phyloP scores from a whole-genome alignment of 2,113 vertebrate species.

The Antechinus stuartii region DNA sequence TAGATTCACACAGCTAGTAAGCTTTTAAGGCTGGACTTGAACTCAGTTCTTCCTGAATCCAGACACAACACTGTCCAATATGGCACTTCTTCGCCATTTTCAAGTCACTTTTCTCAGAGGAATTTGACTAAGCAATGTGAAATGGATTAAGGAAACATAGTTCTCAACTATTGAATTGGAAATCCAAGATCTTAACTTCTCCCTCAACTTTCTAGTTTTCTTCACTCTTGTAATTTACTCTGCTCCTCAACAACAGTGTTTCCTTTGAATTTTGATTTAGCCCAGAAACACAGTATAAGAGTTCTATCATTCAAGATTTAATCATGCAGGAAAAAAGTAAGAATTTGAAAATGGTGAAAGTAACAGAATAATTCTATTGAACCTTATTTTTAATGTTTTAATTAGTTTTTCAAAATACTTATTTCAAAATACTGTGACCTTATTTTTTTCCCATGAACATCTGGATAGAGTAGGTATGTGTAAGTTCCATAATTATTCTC shows the following conservation, averaged over 20 bases:
- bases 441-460: constrained; percentile 54
- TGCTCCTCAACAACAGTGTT: not conserved
- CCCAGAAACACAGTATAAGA: constrained; percentile 7
- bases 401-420: not conserved
- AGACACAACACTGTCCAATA: not conserved
- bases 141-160: not conserved
- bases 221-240: not conserved
- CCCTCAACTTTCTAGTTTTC: constrained; percentile 7
- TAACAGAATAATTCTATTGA: not conserved
- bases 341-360: not conserved
- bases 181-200: constrained; percentile 14
- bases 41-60: not conserved
- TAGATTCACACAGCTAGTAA: too few species aligned
- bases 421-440: too few species aligned
- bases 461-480: constrained; percentile 5
- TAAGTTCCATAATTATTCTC: constrained; percentile 33
- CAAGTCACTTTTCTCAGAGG: not conserved
- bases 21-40: not conserved
- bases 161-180: not conserved
- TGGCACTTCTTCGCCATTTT: not conserved
- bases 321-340: constrained; percentile 4
- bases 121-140: not conserved
- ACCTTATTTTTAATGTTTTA: not conserved
- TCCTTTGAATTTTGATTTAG: constrained; percentile 20
- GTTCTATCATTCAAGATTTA: constrained; percentile 37